Evolutionary conservation across 1,140 invertebrate genomes (phyloP).

Genomic region (Batillaria attramentaria): DNA sequence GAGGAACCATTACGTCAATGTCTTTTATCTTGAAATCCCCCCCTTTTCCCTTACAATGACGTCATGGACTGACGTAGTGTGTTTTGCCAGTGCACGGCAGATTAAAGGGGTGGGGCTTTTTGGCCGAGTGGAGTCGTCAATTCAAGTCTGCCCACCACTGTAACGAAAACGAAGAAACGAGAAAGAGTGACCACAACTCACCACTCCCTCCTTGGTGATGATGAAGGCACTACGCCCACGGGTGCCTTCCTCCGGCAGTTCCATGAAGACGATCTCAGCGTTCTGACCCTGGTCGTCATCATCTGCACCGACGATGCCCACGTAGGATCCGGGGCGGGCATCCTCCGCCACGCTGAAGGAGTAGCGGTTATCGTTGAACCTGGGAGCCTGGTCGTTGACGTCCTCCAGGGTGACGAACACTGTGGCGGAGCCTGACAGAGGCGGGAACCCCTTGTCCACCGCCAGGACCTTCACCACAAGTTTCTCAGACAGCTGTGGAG

Average conservation of each 20-base stretch:
- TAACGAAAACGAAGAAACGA: too few species aligned
- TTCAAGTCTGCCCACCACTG: too few species aligned
- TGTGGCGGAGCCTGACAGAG: slow-evolving; percentile 40
- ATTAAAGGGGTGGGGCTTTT: too few species aligned
- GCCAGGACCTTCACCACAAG: slow-evolving; percentile 43
- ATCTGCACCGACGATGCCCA: slow-evolving; percentile 60
- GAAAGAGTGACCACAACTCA: slow-evolving; percentile 74
- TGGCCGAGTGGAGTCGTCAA: too few species aligned
- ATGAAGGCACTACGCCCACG: slow-evolving; percentile 71
- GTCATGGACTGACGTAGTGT: too few species aligned
- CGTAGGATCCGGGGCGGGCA: slow-evolving; percentile 31
- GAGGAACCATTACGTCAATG: too few species aligned
- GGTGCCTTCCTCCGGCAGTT: slow-evolving; percentile 75
- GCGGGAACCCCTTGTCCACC: slow-evolving; percentile 40
- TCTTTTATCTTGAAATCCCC: too few species aligned
- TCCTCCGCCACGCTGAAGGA: slow-evolving; percentile 44
- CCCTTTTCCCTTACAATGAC: too few species aligned
- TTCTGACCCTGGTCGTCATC: slow-evolving; percentile 85
- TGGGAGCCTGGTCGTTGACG: slow-evolving; percentile 92
- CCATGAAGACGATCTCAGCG: slow-evolving; percentile 22
- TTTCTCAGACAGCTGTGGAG: slow-evolving; percentile 19
- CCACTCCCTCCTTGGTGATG: slow-evolving; percentile 87
- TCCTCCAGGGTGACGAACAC: slow-evolving; percentile 89
- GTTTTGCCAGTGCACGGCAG: too few species aligned
- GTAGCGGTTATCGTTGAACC: slow-evolving; percentile 75